Evolutionary conservation across 2,113 vertebrate species (phyloP).

Genomic region (Dicerorhinus sumatrensis): DNA sequence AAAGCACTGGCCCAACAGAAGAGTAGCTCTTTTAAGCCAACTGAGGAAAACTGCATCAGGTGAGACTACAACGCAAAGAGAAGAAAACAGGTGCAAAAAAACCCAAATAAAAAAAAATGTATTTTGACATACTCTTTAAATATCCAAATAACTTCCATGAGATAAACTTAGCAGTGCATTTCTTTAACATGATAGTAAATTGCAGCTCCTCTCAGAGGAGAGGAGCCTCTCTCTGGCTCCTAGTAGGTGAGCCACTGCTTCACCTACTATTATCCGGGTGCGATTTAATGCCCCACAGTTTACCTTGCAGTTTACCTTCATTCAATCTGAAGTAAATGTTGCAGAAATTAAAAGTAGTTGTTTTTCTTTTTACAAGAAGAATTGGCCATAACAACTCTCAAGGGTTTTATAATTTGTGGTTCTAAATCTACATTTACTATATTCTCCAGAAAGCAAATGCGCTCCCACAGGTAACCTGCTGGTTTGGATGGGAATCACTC

Average conservation of each 20-base stretch:
- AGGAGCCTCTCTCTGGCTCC: no score
- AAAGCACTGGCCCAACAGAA: not conserved
- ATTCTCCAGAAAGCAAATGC: slow-evolving; percentile 20
- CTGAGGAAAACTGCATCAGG: not conserved
- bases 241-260: no score
- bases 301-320: not conserved
- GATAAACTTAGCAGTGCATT: not conserved
- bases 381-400: not conserved
- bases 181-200: slow-evolving; percentile 15
- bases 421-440: not conserved
- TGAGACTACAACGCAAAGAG: not conserved
- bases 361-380: not conserved
- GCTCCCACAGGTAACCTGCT: not conserved
- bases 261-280: not conserved
- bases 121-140: not conserved
- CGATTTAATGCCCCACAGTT: not conserved
- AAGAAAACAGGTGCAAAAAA: not conserved
- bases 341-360: not conserved
- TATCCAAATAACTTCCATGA: not conserved
- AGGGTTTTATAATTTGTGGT: not conserved
- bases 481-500: not conserved
- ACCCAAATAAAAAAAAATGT: not conserved
- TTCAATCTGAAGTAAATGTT: not conserved
- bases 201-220: slow-evolving; percentile 2
- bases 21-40: not conserved